Conservation (phyloP, 2,888 invertebrate species). For the Baronia brevicornis region DNA sequence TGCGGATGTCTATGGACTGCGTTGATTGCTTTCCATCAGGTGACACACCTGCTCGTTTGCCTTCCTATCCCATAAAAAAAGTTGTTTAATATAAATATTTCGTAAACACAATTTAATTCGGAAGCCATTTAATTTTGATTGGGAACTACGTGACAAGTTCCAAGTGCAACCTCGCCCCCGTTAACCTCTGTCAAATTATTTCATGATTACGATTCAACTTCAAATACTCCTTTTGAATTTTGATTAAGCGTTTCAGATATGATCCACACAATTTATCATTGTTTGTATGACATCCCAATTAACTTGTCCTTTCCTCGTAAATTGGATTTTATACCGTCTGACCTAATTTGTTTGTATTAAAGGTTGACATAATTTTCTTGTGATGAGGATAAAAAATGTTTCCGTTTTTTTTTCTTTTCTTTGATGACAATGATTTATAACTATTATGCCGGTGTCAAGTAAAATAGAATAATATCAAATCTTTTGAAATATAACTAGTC, state of each 20-base stretch:
- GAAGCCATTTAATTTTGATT: no score
- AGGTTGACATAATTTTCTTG: conserved; percentile 16
- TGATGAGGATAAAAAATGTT: neutral
- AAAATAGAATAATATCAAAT: no score
- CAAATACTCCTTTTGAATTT: conserved; percentile 58
- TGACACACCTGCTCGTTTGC: no score
- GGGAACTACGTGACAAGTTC: conserved; percentile 45
- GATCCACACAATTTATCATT: conserved; percentile 51
- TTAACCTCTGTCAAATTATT: conserved; percentile 40
- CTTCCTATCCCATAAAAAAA: no score
- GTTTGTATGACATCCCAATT: conserved; percentile 56
- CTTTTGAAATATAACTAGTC: no score
- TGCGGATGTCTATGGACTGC: no score
- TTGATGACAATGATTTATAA: no score
- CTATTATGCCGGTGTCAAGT: no score
- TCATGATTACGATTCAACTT: conserved; percentile 55
- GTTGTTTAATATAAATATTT: no score
- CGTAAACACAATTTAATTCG: no score
- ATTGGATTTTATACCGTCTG: neutral
- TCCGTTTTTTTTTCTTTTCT: no score
- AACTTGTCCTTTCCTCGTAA: conserved; percentile 48
- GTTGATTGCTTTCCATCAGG: no score
- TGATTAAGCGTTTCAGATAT: conserved; percentile 47
- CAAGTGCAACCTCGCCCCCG: conserved; percentile 32
- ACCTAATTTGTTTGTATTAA: conserved; percentile 33